Evolutionary conservation across 1,140 invertebrate genomes (phyloP).

Genomic region (Pantala flavescens): DNA sequence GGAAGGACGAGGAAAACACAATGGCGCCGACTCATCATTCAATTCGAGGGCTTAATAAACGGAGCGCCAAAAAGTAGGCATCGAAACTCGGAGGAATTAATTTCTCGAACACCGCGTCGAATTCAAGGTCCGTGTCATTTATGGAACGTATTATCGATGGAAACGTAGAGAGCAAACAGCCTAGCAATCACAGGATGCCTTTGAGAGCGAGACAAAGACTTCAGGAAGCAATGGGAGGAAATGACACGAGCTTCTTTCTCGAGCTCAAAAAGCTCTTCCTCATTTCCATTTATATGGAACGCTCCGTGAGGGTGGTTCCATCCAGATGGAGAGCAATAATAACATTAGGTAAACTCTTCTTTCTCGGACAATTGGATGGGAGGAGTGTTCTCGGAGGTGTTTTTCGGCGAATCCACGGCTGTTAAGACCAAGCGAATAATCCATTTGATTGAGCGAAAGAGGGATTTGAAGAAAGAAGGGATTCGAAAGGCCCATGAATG

Average conservation of each 20-base stretch:
- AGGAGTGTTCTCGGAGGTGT: neutral
- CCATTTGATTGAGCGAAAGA: neutral
- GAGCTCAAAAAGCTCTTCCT: neutral
- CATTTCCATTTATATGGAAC: constrained; percentile 6
- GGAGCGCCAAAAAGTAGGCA: too few relatives aligned
- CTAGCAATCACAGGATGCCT: too few relatives aligned
- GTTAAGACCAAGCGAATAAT: neutral
- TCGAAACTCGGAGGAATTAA: too few relatives aligned
- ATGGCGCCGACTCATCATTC: too few relatives aligned
- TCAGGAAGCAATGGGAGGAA: neutral
- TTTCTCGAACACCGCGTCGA: too few relatives aligned
- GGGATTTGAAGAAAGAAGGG: neutral
- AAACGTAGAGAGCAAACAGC: too few relatives aligned
- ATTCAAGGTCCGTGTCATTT: too few relatives aligned
- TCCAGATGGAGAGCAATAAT: neutral
- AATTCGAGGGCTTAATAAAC: too few relatives aligned
- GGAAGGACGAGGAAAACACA: too few relatives aligned
- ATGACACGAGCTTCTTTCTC: neutral
- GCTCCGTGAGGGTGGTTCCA: neutral
- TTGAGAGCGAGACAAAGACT: neutral
- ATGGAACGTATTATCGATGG: too few relatives aligned
- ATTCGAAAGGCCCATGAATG: neutral
- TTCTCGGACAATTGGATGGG: neutral
- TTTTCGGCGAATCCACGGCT: neutral
- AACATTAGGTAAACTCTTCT: neutral